These are phyloP conservation scores for Sebastes steindachneri DNA, from an alignment of 2,797 vertebrate species.

Conservation along the genomic window DNA sequence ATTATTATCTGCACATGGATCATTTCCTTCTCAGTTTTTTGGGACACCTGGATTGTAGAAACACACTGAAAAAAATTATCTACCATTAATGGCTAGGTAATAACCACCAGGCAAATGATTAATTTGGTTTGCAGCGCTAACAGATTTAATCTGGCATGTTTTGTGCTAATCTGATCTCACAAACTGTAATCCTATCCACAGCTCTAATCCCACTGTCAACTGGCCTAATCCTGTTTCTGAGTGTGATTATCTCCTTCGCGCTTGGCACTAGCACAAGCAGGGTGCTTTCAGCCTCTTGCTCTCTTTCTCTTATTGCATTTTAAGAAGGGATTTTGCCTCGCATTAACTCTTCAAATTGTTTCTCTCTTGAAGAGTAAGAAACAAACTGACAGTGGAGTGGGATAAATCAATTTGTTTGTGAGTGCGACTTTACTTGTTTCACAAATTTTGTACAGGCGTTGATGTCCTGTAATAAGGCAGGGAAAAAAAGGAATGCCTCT, in stretches of 20 bases:
- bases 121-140: constrained; percentile 57
- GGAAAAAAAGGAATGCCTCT: not conserved
- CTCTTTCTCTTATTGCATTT: not conserved
- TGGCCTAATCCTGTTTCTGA: constrained; percentile 73
- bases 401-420: not conserved
- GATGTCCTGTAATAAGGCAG: not conserved
- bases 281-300: constrained; percentile 28
- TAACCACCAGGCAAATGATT: constrained; percentile 36
- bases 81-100: constrained; percentile 3
- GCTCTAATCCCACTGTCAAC: constrained; percentile 77
- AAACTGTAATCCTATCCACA: constrained; percentile 71
- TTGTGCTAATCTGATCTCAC: constrained; percentile 73
- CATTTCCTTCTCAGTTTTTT: constrained; percentile 1
- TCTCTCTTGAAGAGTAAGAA: not conserved
- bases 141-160: constrained; percentile 70
- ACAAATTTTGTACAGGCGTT: not conserved
- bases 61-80: not conserved
- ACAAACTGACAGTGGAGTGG: not conserved
- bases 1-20: not conserved
- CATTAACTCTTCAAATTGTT: not conserved
- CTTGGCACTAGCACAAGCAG: constrained; percentile 40
- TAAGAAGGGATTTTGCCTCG: not conserved
- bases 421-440: not conserved
- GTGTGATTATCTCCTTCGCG: constrained; percentile 64
- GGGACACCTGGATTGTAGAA: constrained; percentile 8